Base-by-base conservation (phyloP, 2,797 vertebrate species). In the Scolopax bukidnonensis region DNA sequence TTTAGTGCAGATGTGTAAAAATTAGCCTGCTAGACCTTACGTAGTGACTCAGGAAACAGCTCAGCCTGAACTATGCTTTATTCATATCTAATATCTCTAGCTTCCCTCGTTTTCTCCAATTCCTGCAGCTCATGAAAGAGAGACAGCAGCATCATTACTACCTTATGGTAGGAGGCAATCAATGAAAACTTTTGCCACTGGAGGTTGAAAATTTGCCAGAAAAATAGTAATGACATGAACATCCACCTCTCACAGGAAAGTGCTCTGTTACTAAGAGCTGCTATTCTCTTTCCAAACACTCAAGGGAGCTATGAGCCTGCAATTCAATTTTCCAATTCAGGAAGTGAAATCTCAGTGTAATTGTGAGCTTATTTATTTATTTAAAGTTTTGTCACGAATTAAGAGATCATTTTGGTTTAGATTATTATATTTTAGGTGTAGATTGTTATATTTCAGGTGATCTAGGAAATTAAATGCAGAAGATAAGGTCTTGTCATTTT, bases 261-360 rank as follows among this genome's bases (percentile, higher is more conserved):
- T 47, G 90, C 63, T 85, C 84, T 76, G 73, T 87, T 95, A 90
- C 76, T 90, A 93, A 91, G 95, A 93, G 85, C 65, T 96, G 96
- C 95, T 96, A 84, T 96, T 97, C 96, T 92, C 90, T 50, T 90
- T 89, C 68, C 87, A 69, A 95, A 96, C 96, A 96, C 96, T 96
- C 96, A 81, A 97, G 91, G 97, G 95, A 97, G 96, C 95, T 97
- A 87, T 94, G 77, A 95, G 92, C 63, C 73, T 50, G 67, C 81
- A 86, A 77, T 93, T 97, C 92, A 64, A 41, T 92, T 92, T 87
- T 89, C 90, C 89, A 96, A 28, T 57, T 43, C 87, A 81, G 89
- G 75, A 97, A 95, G 87, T 63, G 50, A 93, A 83, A 92, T 61
- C 65, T 73, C 74, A 47, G 47, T 60, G 12, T 21, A 87, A 89